A percentile compares a stretch with the other conserved stretches of the same genome.
Conservation (phyloP, 2,888 invertebrate species). For the Tenodera sinensis region DNA sequence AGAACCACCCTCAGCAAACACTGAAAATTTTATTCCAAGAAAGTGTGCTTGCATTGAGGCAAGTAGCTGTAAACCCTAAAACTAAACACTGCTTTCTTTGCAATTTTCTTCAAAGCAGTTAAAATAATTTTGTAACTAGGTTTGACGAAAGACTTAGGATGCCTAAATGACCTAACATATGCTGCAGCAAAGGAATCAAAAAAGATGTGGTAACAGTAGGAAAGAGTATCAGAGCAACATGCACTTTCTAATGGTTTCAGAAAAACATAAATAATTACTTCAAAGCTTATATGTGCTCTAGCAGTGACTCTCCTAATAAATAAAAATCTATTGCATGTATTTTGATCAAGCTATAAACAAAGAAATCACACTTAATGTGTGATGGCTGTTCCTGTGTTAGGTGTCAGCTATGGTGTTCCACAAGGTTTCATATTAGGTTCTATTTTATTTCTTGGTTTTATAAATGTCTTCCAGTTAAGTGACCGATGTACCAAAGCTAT, state of each 20-base stretch:
- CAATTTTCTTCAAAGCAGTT: too few relatives aligned
- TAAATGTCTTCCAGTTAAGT: too few relatives aligned
- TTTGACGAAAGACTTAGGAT: neutral
- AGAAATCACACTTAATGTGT: neutral
- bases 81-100: too few relatives aligned
- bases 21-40: too few relatives aligned
- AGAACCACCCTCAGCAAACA: too few relatives aligned
- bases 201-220: neutral
- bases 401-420: too few relatives aligned
- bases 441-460: too few relatives aligned
- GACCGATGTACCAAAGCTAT: too few relatives aligned
- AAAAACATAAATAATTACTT: neutral
- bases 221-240: neutral
- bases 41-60: too few relatives aligned
- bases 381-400: constrained; percentile 23
- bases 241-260: neutral
- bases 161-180: neutral
- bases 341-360: neutral
- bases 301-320: neutral
- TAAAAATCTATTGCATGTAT: neutral
- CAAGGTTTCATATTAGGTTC: too few relatives aligned
- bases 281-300: neutral
- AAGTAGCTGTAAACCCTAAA: too few relatives aligned
- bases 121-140: too few relatives aligned
- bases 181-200: neutral